Conservation (phyloP, 1,140 invertebrate species). For the Nymphalis io region DNA sequence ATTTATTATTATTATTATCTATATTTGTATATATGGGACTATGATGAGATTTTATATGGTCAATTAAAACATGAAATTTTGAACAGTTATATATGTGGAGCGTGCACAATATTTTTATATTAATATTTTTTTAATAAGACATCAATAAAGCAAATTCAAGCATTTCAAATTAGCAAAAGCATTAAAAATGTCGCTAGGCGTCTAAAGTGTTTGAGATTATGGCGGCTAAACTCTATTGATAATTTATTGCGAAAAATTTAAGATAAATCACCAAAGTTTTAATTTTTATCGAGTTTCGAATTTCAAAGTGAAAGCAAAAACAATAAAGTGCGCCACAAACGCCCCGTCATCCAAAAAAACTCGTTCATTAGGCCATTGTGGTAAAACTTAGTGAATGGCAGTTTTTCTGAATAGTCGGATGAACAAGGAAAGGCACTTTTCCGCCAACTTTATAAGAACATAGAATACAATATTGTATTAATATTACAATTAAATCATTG, state of each 20-base stretch:
- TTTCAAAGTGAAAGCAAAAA: conserved; percentile 16
- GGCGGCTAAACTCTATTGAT: background rate
- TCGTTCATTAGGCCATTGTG: conserved; percentile 18
- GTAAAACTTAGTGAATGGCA: conserved; percentile 19
- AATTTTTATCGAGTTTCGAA: conserved; percentile 18
- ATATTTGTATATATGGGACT: too few species aligned
- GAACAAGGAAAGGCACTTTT: conserved; percentile 23
- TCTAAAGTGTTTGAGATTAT: background rate
- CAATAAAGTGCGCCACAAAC: conserved; percentile 19
- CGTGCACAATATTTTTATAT: too few species aligned
- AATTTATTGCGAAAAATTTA: background rate
- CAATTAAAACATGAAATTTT: too few species aligned
- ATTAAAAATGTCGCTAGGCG: background rate
- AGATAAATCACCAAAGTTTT: conserved; percentile 19
- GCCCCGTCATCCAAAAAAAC: conserved; percentile 14
- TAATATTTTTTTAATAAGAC: too few species aligned
- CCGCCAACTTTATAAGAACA: background rate
- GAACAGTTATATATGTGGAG: too few species aligned
- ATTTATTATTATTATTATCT: too few species aligned
- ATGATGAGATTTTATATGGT: too few species aligned
- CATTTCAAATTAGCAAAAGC: too few species aligned
- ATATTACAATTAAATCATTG: background rate
- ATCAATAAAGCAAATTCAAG: too few species aligned
- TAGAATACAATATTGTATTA: background rate
- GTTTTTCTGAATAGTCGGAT: conserved; percentile 9